phyloP scores from a whole-genome alignment of 2,797 vertebrate genomes.

The Botia kubotai region DNA sequence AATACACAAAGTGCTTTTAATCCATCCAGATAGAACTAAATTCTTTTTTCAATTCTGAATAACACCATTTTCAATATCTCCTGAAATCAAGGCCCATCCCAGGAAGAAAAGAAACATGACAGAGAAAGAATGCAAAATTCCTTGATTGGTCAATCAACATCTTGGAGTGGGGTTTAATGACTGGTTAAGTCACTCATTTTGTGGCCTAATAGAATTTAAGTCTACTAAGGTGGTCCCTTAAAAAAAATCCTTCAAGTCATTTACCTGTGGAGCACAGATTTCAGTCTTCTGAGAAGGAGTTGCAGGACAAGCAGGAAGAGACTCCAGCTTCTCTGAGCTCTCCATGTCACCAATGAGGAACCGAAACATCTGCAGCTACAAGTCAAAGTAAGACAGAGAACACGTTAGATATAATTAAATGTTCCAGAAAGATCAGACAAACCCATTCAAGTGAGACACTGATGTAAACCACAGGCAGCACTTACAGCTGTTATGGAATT shows the following conservation, averaged over 20 bases:
- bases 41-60: slow-evolving; percentile 68
- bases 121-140: background rate
- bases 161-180: background rate
- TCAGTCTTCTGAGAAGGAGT: slow-evolving; percentile 71
- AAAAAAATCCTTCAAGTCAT: background rate
- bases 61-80: slow-evolving; percentile 71
- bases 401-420: background rate
- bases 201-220: background rate
- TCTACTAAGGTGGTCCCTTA: background rate
- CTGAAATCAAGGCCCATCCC: slow-evolving; percentile 68
- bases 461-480: background rate
- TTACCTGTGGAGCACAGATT: slow-evolving; percentile 65
- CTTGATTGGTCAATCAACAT: slow-evolving; percentile 10
- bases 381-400: slow-evolving; percentile 70
- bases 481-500: background rate
- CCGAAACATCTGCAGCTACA: slow-evolving; percentile 84
- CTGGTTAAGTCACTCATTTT: background rate
- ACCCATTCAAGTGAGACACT: background rate
- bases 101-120: slow-evolving; percentile 22
- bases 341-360: slow-evolving; percentile 67
- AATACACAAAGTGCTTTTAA: slow-evolving; percentile 64
- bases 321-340: background rate
- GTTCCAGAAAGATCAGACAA: background rate
- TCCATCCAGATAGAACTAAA: slow-evolving; percentile 70
- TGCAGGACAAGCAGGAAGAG: slow-evolving; percentile 58